Conservation (phyloP, 2,797 vertebrate species). For the Octomys mimax region DNA sequence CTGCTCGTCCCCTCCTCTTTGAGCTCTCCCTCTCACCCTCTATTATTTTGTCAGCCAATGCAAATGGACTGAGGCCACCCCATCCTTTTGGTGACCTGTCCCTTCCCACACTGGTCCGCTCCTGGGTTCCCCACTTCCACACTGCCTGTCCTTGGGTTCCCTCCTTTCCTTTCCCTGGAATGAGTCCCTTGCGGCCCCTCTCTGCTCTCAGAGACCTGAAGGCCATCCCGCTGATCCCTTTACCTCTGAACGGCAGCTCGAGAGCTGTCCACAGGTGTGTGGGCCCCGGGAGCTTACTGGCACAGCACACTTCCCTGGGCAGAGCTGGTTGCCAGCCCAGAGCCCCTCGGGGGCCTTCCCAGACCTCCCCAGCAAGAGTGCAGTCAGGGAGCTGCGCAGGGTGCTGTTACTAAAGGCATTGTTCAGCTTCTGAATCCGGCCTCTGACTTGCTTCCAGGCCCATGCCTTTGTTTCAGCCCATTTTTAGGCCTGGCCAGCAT, state of each 20-base stretch:
- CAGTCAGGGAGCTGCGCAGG: constrained; percentile 80
- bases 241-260: constrained; percentile 29
- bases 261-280: constrained; percentile 83
- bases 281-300: constrained; percentile 85
- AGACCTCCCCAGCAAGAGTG: constrained; percentile 70
- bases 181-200: background rate
- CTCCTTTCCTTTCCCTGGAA: background rate
- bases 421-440: constrained; percentile 83
- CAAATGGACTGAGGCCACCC: background rate
- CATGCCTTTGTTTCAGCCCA: constrained; percentile 74
- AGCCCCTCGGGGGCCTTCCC: constrained; percentile 74
- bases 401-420: constrained; percentile 62
- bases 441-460: constrained; percentile 75
- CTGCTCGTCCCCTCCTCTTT: background rate
- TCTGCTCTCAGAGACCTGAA: background rate
- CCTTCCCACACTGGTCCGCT: background rate
- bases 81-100: rapidly evolving
- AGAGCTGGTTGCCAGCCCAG: constrained; percentile 76
- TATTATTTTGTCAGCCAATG: background rate
- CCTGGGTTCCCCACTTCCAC: background rate
- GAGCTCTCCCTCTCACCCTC: background rate
- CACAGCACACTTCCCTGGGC: constrained; percentile 77
- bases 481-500: constrained; percentile 38
- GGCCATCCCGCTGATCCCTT: background rate
- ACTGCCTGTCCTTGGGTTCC: rapidly evolving